Percentiles rank a stretch among this genome's conserved stretches.
Conservation (phyloP, 2,888 invertebrate genomes). For the Acronicta aceris region DNA sequence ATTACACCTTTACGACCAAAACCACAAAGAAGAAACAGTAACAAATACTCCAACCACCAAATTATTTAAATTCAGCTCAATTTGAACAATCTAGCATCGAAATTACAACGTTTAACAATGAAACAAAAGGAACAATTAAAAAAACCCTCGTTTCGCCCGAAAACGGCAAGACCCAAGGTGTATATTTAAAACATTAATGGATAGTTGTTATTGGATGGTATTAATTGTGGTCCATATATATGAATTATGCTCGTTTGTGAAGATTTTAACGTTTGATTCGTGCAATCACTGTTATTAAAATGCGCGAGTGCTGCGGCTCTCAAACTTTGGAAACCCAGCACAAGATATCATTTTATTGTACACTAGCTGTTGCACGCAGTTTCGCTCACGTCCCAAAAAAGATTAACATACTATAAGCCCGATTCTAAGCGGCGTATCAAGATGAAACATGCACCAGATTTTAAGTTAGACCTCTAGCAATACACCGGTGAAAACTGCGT, state of each 20-base stretch:
- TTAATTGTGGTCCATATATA: slow-evolving; percentile 76
- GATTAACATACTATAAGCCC: no score
- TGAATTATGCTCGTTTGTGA: slow-evolving; percentile 68
- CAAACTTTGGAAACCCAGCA: slow-evolving; percentile 28
- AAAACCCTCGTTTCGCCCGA: slow-evolving; percentile 32
- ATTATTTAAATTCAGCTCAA: slow-evolving; percentile 35
- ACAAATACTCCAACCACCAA: slow-evolving; percentile 4
- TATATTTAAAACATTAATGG: slow-evolving; percentile 76
- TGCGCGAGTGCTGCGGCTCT: slow-evolving; percentile 39
- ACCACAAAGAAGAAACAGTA: neutral
- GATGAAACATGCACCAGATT: no score
- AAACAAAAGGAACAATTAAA: slow-evolving; percentile 51
- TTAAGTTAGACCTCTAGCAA: no score
- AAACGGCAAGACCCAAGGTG: slow-evolving; percentile 57
- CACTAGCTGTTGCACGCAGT: no score
- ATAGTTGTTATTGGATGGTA: slow-evolving; percentile 77
- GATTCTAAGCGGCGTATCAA: no score
- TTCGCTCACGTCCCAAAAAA: no score
- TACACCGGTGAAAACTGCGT: no score
- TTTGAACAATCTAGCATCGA: slow-evolving; percentile 38
- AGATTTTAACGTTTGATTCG: slow-evolving; percentile 76
- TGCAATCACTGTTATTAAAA: slow-evolving; percentile 78
- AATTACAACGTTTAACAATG: slow-evolving; percentile 48
- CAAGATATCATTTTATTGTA: neutral
- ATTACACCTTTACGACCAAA: slow-evolving; percentile 17